These are phyloP conservation scores for Philopedon plagiatum DNA, from an alignment of 2,888 invertebrate genomes.

Conservation along the genomic window DNA sequence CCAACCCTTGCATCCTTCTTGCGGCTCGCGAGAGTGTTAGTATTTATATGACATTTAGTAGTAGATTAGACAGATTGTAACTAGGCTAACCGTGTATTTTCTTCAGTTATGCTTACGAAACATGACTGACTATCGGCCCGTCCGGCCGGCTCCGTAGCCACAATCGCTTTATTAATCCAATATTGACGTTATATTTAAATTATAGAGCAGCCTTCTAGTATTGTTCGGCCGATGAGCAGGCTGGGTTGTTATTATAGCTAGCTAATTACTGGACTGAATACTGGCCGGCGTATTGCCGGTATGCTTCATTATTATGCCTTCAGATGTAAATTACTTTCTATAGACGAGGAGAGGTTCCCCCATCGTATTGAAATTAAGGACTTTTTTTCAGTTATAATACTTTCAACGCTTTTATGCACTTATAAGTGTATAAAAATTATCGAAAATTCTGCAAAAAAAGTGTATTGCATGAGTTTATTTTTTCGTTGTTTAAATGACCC, in stretches of 20 bases:
- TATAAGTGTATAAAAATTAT: too few relatives aligned
- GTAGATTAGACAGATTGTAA: too few relatives aligned
- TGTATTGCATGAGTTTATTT: too few relatives aligned
- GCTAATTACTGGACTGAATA: conserved; percentile 41
- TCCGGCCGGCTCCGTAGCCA: conserved; percentile 4
- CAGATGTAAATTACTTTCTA: conserved; percentile 47
- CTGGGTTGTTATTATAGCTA: conserved; percentile 43
- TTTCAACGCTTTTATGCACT: too few relatives aligned
- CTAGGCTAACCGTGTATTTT: too few relatives aligned
- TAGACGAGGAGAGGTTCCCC: conserved; percentile 44
- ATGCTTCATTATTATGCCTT: conserved; percentile 49
- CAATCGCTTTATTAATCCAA: conserved; percentile 37
- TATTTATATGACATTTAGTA: too few relatives aligned
- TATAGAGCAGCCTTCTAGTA: conserved; percentile 47
- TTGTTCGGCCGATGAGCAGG: conserved; percentile 40
- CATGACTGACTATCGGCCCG: background rate
- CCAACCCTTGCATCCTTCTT: too few relatives aligned
- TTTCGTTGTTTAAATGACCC: too few relatives aligned
- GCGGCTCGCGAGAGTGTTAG: too few relatives aligned
- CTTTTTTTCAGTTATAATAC: too few relatives aligned
- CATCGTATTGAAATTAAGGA: background rate
- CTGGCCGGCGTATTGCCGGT: conserved; percentile 26
- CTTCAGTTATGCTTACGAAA: background rate
- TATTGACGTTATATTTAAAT: conserved; percentile 46
- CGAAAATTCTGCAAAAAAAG: too few relatives aligned